phyloP scores from a whole-genome alignment of 2,888 invertebrate genomes.

The Pharmacophagus antenor region DNA sequence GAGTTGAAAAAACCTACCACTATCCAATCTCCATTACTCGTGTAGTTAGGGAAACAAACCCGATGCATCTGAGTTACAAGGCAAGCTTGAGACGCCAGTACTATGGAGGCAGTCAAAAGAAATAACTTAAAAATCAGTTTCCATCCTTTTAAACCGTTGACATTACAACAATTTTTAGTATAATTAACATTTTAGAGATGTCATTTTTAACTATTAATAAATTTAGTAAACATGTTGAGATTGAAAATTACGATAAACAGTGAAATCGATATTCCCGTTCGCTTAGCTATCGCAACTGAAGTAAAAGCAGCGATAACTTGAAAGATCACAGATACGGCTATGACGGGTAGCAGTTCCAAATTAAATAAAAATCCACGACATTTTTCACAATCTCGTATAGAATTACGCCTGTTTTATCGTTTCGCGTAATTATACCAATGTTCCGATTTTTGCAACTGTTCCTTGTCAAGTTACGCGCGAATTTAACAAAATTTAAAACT shows the following conservation, averaged over 20 bases:
- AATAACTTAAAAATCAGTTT: no score
- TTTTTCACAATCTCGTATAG: slow-evolving; percentile 15
- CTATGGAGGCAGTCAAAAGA: no score
- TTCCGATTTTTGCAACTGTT: slow-evolving; percentile 22
- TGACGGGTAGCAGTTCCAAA: background rate
- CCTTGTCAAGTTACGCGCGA: slow-evolving; percentile 16
- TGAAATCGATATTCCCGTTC: background rate
- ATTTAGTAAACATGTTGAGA: background rate
- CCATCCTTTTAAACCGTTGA: no score
- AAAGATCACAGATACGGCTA: background rate
- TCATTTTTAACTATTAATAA: background rate
- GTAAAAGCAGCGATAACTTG: background rate
- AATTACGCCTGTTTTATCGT: slow-evolving; percentile 22
- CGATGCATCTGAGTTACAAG: no score
- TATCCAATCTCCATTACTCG: no score
- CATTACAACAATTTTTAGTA: no score
- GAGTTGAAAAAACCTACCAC: no score
- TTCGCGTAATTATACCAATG: slow-evolving; percentile 26
- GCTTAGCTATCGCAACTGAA: background rate
- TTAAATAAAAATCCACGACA: background rate
- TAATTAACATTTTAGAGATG: no score
- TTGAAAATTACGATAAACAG: background rate
- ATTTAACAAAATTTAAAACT: slow-evolving; percentile 8
- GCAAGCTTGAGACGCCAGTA: no score
- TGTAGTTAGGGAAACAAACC: no score